A percentile compares a stretch with the other conserved stretches of the same genome.
Conservation (phyloP, 2,797 vertebrate species). For the Prunella strophiata region DNA sequence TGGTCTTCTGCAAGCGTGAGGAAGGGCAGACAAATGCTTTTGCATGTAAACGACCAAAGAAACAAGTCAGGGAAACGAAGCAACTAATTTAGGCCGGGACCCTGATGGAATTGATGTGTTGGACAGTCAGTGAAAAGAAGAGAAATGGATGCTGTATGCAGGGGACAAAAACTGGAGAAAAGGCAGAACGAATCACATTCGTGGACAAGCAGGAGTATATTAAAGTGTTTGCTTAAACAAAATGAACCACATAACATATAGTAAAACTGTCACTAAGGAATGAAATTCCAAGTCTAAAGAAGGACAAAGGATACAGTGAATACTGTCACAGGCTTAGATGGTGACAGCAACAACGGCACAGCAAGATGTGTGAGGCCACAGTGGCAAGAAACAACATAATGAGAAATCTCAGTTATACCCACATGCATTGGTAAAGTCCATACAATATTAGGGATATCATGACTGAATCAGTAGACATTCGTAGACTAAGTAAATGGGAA, state of each 20-base stretch:
- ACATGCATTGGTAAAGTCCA: accelerated
- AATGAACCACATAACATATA: background rate
- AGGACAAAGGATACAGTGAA: background rate
- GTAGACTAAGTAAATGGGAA: background rate
- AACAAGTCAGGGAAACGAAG: background rate
- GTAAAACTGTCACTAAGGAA: background rate
- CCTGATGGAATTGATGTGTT: background rate
- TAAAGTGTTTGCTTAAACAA: background rate
- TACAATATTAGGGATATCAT: background rate
- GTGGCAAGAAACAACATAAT: background rate
- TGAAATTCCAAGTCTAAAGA: background rate
- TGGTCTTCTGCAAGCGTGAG: accelerated
- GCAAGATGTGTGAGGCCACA: background rate
- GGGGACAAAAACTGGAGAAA: background rate
- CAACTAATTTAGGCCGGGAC: background rate
- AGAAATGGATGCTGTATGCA: background rate
- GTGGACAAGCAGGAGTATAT: background rate
- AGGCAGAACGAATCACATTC: background rate
- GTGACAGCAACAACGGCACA: background rate
- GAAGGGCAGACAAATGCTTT: background rate
- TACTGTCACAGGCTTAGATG: background rate
- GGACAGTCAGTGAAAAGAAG: background rate
- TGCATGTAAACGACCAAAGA: background rate
- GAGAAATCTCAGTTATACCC: background rate
- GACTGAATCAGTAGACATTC: background rate